Evolutionary conservation across 2,888 invertebrate genomes (phyloP), one percentile per base, ranked within the genome.

Genomic region (Idaea biselata): DNA sequence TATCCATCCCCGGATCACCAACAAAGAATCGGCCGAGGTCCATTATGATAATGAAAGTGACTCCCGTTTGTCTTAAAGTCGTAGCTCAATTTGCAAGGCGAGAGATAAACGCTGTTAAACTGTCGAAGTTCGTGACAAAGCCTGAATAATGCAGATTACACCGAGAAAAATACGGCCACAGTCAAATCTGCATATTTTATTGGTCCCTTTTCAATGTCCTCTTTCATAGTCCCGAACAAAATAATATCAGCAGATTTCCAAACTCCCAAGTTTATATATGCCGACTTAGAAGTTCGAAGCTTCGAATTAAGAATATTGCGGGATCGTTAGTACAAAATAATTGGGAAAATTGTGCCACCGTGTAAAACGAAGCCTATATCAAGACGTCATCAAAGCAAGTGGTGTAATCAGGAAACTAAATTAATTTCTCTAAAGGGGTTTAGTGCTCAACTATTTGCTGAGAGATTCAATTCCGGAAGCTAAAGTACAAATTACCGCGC

Each of bases 71-170:
- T 92, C 91, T 92, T 89, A 87, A 92, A 91, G 91, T 91, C 91
- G 91, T 90, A 89, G 91, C 91, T 92, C 91, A 92, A 92, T 92
- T 91, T 92, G 91, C 91, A 90, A 91, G 89, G 89, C 89, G 89
- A 88, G 89, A 91, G 91, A 92, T 92, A 92, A 92, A 91, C 91
- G 91, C 90, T 91, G 91, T 91, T 92, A 91, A 92, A 92, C 91
- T 91, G 91, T 92, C 91, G 91, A 92, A 92, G 90, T 91, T 91
- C 91, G 91, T 91, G 91, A 91, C 91, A 88, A 89, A 90, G 91
- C 88, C 91, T 92, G 91, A 92, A 92, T 92, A 91, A 92, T 92
- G 91, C 90, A 92, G 91, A 92, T 92, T 91, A 92, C 91, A 91
- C 86, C 76, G 88, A 88, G 90, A 92, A 91, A 92, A 92, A 92